phyloP scores from a whole-genome alignment of 2,888 invertebrate genomes.

The Sialis fuliginosa region DNA sequence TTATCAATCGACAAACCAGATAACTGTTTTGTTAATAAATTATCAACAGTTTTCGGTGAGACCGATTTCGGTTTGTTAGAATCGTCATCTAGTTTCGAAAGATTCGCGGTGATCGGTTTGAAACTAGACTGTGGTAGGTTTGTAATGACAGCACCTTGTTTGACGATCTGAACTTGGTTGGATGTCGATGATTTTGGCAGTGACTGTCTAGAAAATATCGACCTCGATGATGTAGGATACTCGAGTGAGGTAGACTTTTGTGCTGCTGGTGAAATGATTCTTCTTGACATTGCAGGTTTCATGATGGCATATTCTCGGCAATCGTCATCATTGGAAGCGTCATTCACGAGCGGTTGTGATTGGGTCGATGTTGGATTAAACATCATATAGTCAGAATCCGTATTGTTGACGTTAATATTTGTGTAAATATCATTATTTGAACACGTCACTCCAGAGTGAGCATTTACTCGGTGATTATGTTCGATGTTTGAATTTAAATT shows the following conservation, averaged over 20 bases:
- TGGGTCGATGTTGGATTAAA: slow-evolving; percentile 17
- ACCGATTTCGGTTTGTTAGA: slow-evolving; percentile 7
- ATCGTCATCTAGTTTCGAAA: slow-evolving; percentile 11
- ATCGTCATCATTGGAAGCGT: slow-evolving; percentile 7
- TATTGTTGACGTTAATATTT: slow-evolving; percentile 20
- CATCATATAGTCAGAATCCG: slow-evolving; percentile 22
- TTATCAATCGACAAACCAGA: slow-evolving; percentile 7
- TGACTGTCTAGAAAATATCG: background rate
- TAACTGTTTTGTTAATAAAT: slow-evolving; percentile 11
- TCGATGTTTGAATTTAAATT: background rate
- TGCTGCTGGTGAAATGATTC: slow-evolving; percentile 1
- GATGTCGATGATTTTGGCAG: slow-evolving; percentile 1
- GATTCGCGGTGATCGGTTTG: slow-evolving; percentile 6
- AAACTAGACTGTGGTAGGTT: slow-evolving; percentile 6
- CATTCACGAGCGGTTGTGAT: slow-evolving; percentile 13
- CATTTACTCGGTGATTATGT: background rate
- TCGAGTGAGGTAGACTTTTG: slow-evolving; percentile 3
- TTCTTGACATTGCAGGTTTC: slow-evolving; percentile 15
- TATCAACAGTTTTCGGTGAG: slow-evolving; percentile 14
- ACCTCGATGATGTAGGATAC: background rate
- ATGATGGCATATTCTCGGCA: slow-evolving; percentile 32
- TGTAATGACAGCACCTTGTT: slow-evolving; percentile 13
- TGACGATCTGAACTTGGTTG: slow-evolving; percentile 8
- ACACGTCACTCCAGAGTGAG: background rate
- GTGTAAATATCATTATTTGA: slow-evolving; percentile 16